phyloP scores from a whole-genome alignment of 1,140 invertebrate species.

The Coelopa frigida region DNA sequence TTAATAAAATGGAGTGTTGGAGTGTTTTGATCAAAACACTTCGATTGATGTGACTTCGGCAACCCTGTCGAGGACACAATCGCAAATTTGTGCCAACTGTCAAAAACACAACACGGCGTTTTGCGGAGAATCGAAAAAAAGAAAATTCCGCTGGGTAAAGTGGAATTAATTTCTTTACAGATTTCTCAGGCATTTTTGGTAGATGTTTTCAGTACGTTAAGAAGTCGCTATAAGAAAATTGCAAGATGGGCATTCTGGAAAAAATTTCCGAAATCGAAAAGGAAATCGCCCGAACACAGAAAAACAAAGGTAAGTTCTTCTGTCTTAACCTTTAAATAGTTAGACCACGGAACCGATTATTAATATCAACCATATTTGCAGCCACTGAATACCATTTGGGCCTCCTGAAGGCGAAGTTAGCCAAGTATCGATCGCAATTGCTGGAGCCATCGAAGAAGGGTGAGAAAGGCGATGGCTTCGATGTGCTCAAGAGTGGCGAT shows the following conservation, averaged over 20 bases:
- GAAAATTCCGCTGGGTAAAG: too few relatives aligned
- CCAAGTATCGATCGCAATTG: slow-evolving; percentile 93
- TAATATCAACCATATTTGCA: slow-evolving; percentile 45
- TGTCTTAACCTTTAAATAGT: not conserved
- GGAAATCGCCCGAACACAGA: slow-evolving; percentile 97
- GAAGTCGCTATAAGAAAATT: too few relatives aligned
- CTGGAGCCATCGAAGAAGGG: slow-evolving; percentile 92
- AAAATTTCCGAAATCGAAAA: slow-evolving; percentile 97
- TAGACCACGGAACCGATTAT: slow-evolving; percentile 1
- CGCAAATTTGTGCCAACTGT: too few relatives aligned
- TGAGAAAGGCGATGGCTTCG: slow-evolving; percentile 98
- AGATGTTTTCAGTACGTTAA: too few relatives aligned
- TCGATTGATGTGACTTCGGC: too few relatives aligned
- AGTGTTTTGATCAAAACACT: too few relatives aligned
- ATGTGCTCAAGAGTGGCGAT: slow-evolving; percentile 99
- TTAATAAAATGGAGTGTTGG: too few relatives aligned
- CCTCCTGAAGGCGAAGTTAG: slow-evolving; percentile 95
- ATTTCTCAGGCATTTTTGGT: too few relatives aligned
- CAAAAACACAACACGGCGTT: too few relatives aligned
- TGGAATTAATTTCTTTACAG: too few relatives aligned
- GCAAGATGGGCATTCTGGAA: slow-evolving; percentile 88
- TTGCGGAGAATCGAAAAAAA: too few relatives aligned
- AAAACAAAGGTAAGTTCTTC: slow-evolving; percentile 86
- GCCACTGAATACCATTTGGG: slow-evolving; percentile 99
- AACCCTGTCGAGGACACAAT: too few relatives aligned